Evolutionary conservation across 2,113 vertebrate genomes (phyloP), one percentile per base, ranked within the genome.

Genomic region (Neogobius melanostomus): DNA sequence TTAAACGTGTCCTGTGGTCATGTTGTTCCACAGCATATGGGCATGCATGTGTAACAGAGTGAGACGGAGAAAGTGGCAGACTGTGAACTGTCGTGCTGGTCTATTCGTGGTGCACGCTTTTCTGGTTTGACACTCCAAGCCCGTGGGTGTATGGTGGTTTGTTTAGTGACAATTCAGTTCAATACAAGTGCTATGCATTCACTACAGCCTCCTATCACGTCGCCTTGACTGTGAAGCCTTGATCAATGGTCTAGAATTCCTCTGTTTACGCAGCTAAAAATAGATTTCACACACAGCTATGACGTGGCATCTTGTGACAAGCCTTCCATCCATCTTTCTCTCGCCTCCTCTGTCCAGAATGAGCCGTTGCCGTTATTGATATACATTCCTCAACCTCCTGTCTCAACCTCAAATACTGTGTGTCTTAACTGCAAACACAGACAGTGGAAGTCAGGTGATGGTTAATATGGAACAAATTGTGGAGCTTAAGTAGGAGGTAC

Each of bases 201-300:
- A 78, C 75, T 60, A 77, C 56, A 66, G 44, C 62, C 75, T 66
- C 74, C 74, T 70, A 53, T 47, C 60, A 36, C 76, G 16, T 69
- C 1, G 36, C 2, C 77, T 72, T 16, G 68, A 49, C 70, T 61
- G 72, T 11, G 71, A 59, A 73, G 78, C 68, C 76, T 7, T 64
- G 82, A 83, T 82, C 79, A 68, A 70, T 77, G 82, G 79, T 76
- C 87, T 86, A 87, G 87, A 88, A 83, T 88, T 77, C 87, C 86
- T 90, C 77, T 88, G 81, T 90, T 90, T 91, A 89, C 64, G 42
- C 79, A 79, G 85, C 90, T 90, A 91, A 81, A 90, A 91, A 91
- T 91, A 91, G 86, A 82, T 69, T 82, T 69, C 82, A 83, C 83
- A 83, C 85, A 86, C 82, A 50, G 78, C 11, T 59, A 75, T 90